Base-by-base conservation (phyloP, 2,888 invertebrate genomes). In the Celastrina argiolus region DNA sequence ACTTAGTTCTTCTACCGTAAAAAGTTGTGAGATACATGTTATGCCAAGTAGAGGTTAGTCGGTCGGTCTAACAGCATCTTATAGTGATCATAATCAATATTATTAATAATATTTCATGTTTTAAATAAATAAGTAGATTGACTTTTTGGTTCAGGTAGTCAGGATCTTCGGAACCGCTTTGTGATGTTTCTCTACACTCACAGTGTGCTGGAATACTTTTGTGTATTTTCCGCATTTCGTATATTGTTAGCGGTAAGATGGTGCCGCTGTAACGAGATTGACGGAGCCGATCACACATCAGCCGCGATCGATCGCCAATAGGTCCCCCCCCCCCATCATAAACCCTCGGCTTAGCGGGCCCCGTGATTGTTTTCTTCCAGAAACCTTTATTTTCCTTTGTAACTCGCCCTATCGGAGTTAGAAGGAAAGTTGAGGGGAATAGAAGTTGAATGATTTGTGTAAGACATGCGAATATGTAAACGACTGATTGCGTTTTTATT, bases 331-430 rank as follows among this genome's bases (percentile, higher is more conserved):
- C 51, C 26, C 51, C 12, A 12, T 51, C 51, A 12, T 51, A 51
- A 51, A 51, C 51, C 22, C 51, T 12, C 22, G 51, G 51, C 51
- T 51, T 51, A 51, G 51, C 22, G 22, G 26, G 22, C 12, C 51
- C 22, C 51, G 51, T 51, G 51, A 51, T 51, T 51, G 51, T 51
- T 51, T 51, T 51, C 26, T 22, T 14, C 3, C 51, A 51, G 51
- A 51, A 51, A 51, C 26, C 51, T 51, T 26, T 51, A 51, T 51
- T 51, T 51, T 5, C 26, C 12, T 26, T 26, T 22, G 51, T 51
- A 26, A 26, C 26, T 16, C 41, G 14, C n/a, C 51, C 51, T 1
- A 22, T 12, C 22, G 51, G 26, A 51, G 51, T 51, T 22, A 12
- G 12, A 51, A 22, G 26, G 26, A 51, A 51, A 26, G 22, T 22